Base-by-base conservation (phyloP, 2,888 invertebrate genomes). In the Cyclophora punctaria region DNA sequence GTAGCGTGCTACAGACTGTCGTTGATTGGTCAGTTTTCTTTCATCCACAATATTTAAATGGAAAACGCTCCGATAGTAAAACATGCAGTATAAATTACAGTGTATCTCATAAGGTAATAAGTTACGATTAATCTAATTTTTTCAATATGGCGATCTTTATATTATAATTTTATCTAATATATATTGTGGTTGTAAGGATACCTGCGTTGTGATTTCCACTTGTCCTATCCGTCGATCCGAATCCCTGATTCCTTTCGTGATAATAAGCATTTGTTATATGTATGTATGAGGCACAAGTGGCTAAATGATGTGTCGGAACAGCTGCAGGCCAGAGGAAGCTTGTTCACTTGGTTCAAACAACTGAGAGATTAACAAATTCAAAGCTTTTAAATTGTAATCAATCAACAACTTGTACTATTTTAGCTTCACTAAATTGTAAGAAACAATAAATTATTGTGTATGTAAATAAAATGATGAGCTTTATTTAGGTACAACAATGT, bases 181-280 rank as follows among this genome's bases (percentile, higher is more conserved):
- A 91, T 91, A 92, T 91, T 92, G 91, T 92, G 92, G 92, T 90
- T 92, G 91, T 90, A 91, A 91, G 91, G 91, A 90, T 82, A 84
- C 75, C 75, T 85, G 88, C 83, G 87, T 89, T 88, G 80, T 89
- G 83, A 89, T 89, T 89, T 89, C 83, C 86, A 73, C 73, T 67
- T 67, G 66, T 83, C 83, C 84, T 75, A 63, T 78, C 79, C 80
- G 72, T 66, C 67, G 62, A 63, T 69, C 78, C 75, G 45, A 5
- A 71, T 80, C 82, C 85, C 73, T 55, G 53, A 68, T 73, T 76
- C 77, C 83, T 69, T 66, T 62, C 62, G 60, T 62, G 66, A 60
- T 52, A 55, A 53, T 35, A 62, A 62, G 62, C 60, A 66, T 68
- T 65, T 44, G 5, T 44, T 5, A 5, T 44, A 33, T 33, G 42